Evolutionary conservation across 2,113 vertebrate species (phyloP).

Genomic region (Reinhardtius hippoglossoides): DNA sequence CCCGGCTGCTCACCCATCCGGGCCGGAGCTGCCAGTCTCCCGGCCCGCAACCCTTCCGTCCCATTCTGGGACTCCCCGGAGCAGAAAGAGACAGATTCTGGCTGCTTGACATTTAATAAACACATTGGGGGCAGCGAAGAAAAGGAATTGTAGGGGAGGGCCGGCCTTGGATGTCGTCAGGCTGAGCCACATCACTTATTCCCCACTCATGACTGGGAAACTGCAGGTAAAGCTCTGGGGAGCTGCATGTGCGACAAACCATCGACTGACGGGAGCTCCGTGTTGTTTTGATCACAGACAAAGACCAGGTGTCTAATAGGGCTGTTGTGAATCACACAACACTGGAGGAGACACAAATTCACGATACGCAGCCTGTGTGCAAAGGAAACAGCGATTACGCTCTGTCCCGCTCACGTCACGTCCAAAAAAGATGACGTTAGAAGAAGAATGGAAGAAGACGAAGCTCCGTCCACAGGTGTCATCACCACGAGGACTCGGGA

Average conservation of each 20-base stretch:
- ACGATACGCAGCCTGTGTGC: too few species aligned
- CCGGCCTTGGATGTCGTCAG: neutral
- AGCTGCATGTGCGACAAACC: too few species aligned
- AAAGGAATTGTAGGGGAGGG: neutral
- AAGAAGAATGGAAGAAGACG: too few species aligned
- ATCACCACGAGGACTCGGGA: too few species aligned
- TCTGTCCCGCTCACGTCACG: too few species aligned
- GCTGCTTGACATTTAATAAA: constrained; percentile 63
- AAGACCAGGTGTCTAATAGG: constrained; percentile 1
- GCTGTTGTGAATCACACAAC: neutral
- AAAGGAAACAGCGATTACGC: too few species aligned
- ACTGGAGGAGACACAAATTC: too few species aligned
- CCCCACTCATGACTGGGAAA: constrained; percentile 11
- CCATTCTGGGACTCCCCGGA: constrained; percentile 11
- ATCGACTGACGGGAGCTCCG: neutral
- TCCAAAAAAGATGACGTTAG: too few species aligned
- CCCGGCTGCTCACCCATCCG: constrained; percentile 53
- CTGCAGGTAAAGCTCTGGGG: neutral
- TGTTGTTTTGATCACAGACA: constrained; percentile 20
- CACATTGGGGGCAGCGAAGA: constrained; percentile 2
- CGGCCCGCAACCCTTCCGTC: constrained; percentile 11
- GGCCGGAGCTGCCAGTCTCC: constrained; percentile 16
- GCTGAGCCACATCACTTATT: constrained; percentile 25
- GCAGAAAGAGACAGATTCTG: constrained; percentile 30
- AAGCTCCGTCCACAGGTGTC: too few species aligned